Base-by-base conservation (phyloP, 2,797 vertebrate genomes). In the Octomys mimax region DNA sequence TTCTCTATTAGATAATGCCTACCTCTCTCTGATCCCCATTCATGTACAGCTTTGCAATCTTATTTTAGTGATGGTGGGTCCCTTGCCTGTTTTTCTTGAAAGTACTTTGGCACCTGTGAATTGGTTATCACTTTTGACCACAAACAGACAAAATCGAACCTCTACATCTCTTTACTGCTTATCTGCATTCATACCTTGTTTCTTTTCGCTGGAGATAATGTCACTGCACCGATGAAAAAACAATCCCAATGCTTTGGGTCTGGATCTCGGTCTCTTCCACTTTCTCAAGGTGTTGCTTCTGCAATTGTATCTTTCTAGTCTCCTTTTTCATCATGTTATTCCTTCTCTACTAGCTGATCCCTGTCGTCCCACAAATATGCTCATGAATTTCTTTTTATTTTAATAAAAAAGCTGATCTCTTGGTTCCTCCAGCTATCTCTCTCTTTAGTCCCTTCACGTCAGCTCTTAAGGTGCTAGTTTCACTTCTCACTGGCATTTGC, bases 261-360 rank as follows among this genome's bases (percentile, higher is more conserved):
- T 64, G 16, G 46, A 92, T 91, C 46, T 36, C 21, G 18, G 26
- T 46, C n/a, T n/a, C 39, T 96, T n/a, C 91, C 39, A 89, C 42
- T 3, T 68, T 79, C 79, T 85, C 61, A 62, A 86, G 79, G 57
- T 86, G 83, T 92, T 86, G 10, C 28, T 88, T 7, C 79, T 84
- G 42, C 33, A n/a, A 2, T 79, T 87, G 12, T 16, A 64, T 46
- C n/a, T 91, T 19, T 42, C 24, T 84, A 91, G 36, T 78, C 33
- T 93, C 26, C 70, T 70, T 79, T 92, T 77, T 93, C 84, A 57
- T 78, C 71, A 77, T 10, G 11, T 61, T 73, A 73, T 49, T 42
- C 5, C 26, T 2, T 52, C 62, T 85, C 10, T 36, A 52, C 52
- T 36, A 33, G 24, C 52, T 89, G 28, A 64, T 83, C 81, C 11